Conservation (phyloP, 2,797 vertebrate species). For the Mallotus villosus region DNA sequence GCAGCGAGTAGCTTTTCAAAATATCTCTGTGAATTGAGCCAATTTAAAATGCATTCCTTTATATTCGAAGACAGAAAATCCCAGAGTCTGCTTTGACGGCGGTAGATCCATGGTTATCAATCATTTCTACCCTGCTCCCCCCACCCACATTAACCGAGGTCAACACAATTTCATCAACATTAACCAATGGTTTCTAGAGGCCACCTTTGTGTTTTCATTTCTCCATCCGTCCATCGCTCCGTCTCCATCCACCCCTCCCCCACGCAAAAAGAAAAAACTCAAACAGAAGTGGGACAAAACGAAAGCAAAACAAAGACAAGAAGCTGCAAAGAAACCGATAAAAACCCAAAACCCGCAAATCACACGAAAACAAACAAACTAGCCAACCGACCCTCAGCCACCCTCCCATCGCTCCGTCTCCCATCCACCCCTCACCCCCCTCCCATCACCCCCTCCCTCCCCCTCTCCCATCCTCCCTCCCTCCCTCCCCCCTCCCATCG, state of each 20-base stretch:
- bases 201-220: slow-evolving; percentile 37
- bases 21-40: too few species aligned
- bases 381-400: too few species aligned
- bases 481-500: not conserved
- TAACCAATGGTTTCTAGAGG: slow-evolving; percentile 68
- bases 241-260: slow-evolving; percentile 13
- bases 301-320: too few species aligned
- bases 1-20: not conserved
- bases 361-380: too few species aligned
- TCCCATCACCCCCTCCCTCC: slow-evolving; percentile 17
- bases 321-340: too few species aligned
- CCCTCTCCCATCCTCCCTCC: slow-evolving; percentile 4
- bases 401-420: too few species aligned
- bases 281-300: too few species aligned
- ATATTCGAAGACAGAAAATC: too few species aligned
- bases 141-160: slow-evolving; percentile 70
- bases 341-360: too few species aligned
- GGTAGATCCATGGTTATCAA: slow-evolving; percentile 65
- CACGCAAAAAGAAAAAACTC: too few species aligned
- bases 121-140: slow-evolving; percentile 58
- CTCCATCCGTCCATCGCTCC: slow-evolving; percentile 5
- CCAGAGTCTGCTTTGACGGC: slow-evolving; percentile 48
- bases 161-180: slow-evolving; percentile 69
- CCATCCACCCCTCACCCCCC: slow-evolving; percentile 13
- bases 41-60: too few species aligned